These are phyloP conservation scores for Thymelicus sylvestris DNA, from an alignment of 2,888 invertebrate genomes.

Conservation along the genomic window DNA sequence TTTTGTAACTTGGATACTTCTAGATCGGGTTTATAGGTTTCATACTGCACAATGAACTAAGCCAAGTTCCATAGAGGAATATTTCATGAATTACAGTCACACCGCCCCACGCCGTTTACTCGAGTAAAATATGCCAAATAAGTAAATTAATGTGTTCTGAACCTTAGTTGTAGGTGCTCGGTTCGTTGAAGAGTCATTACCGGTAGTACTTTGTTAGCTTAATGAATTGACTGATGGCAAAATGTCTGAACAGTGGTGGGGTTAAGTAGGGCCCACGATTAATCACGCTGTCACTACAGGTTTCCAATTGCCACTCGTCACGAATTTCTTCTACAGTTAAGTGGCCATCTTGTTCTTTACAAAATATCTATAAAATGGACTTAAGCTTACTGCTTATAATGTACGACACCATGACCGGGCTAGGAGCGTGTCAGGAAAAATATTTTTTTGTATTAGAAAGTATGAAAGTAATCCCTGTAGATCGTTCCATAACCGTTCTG, in stretches of 20 bases:
- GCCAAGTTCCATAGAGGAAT: conserved; percentile 1
- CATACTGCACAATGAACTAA: conserved; percentile 7
- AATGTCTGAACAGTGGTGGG: conserved; percentile 78
- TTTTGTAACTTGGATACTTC: not conserved
- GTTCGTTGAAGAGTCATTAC: conserved; percentile 78
- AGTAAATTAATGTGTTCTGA: conserved; percentile 35
- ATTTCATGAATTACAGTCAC: conserved; percentile 28
- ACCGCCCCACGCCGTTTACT: not conserved
- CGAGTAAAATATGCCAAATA: not conserved
- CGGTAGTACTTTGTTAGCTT: conserved; percentile 81
- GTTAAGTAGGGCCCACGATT: conserved; percentile 82
- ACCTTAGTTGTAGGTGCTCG: conserved; percentile 56
- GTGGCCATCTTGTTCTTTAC: conserved; percentile 42
- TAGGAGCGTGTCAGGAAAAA: too few species aligned
- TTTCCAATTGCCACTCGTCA: conserved; percentile 80
- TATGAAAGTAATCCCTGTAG: too few species aligned
- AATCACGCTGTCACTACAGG: conserved; percentile 81
- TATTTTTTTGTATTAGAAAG: too few species aligned
- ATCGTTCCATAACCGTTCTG: too few species aligned
- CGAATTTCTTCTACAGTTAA: conserved; percentile 63
- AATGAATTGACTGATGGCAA: conserved; percentile 84
- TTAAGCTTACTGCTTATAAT: too few species aligned
- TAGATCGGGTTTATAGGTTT: conserved; percentile 13
- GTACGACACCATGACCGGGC: too few species aligned
- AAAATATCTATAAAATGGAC: conserved; percentile 20